Evolutionary conservation across 2,113 vertebrate genomes (phyloP), one percentile per base, ranked within the genome.

Genomic region (Takifugu bimaculatus): DNA sequence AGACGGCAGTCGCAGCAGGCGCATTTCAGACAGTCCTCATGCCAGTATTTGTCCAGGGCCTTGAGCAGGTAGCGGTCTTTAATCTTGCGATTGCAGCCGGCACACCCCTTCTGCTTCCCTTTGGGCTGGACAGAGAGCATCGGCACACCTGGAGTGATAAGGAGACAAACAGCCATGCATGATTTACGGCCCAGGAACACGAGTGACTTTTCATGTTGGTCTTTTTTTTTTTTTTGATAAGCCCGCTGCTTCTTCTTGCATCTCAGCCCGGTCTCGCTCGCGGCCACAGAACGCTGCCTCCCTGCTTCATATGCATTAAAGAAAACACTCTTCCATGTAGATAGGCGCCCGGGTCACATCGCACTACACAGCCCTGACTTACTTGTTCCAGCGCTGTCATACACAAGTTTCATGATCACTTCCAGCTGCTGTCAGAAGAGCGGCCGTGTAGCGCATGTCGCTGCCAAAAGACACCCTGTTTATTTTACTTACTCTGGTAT

Each of bases 11-110:
- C 97, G 2, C 97, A 99, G 92, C 96, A 99, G 89, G 97, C 96
- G 68, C 97, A 99, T 91, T 99, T 99, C 79, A 99, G 94, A 69
- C 97, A 99, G 91, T 99, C 96, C 85, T 99, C 97, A 72, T 98
- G 96, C 97, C 97, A 99, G 86, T 99, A 99, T 88, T 99, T 98
- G 93, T 99, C 97, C 90, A 99, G 91, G 5, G 97, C 97, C 92
- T 99, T 99, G 89, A 99, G 94, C 90, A 99, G 94, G 92, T 99
- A 99, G 77, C 96, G 94, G 94, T 99, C 97, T 91, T 98, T 98
- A 92, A 99, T 99, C 92, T 98, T 99, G 15, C 97, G 94, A 89
- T 99, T 98, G 88, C 97, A 99, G 90, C 97, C 97, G 2, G 97
- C 97, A 3, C 97, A 98, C 87, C 97, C 97, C 92, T 99, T 98